Evolutionary conservation across 1,140 invertebrate genomes (phyloP), one percentile per base, ranked within the genome.

Genomic region (Neodiprion virginianus): DNA sequence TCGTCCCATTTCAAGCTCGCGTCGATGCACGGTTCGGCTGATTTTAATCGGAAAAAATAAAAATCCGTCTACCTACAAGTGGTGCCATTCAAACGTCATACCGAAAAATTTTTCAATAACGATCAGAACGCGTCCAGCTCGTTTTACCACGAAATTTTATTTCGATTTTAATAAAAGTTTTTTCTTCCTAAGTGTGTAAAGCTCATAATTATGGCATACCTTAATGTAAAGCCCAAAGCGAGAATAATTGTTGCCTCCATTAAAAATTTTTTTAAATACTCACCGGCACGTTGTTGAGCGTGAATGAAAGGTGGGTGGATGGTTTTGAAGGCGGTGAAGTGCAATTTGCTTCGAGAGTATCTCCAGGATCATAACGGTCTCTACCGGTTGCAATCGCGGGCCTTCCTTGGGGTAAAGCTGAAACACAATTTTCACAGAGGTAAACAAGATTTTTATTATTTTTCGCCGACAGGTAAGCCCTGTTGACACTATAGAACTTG

Each of bases 261-360:
- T 65, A 14, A 21, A 40, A 40, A 40, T 40, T 40, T 40, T 40
- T 40, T 40, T 40, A 40, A 40, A 40, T 40, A 92, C 93, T 94
- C 89, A 95, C 94, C 88, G 90, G 90, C 75, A 91, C 84, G 81
- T 93, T 92, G 85, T 95, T 96, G 75, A 95, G 90, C 75, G 90
- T 91, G 88, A 95, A 95, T 53, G 90, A 91, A 66, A 95, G 87
- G 66, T 91, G 89, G 48, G 91, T 89, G 9, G 92, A 89, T 9
- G 94, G 94, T 72, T 91, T 87, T n/a, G 94, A 94, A 1, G 92
- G 90, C 47, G 92, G 90, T n/a, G 93, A 92, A 71, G 91, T 93
- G 86, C 95, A 96, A 87, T 95, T 96, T 75, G 94, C 94, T 79
- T 89, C 89, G 61, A 96, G 87, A 48, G 91, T 88, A 81, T 96